Base-by-base conservation (phyloP, 2,888 invertebrate species). In the Cylloceria caligata region DNA sequence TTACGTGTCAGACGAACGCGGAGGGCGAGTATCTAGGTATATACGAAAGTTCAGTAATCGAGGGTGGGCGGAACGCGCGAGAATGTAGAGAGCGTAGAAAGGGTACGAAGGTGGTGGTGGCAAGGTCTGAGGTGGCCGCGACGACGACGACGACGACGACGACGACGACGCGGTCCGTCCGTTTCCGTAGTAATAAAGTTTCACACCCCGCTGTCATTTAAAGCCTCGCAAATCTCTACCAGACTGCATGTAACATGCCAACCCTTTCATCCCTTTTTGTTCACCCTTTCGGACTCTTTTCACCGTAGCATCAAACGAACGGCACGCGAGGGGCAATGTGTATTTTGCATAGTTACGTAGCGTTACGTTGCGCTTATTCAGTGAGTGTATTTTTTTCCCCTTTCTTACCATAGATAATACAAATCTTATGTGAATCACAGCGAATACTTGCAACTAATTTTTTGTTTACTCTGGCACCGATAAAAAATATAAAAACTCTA, bases 161-260 rank as follows among this genome's bases (percentile, higher is more conserved):
- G 57, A 16, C 69, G 78, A 80, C 67, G 78, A 36, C 73, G 74
- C 45, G 47, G 71, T 65, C 78, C 71, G 71, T 62, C 68, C 72
- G 42, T 64, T 39, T 42, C 75, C 71, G 47, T 71, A 27, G 79
- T 83, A 85, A 84, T 85, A 86, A 88, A 88, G 82, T 87, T 87
- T 85, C 83, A 64, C 79, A 76, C 86, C 79, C 78, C 69, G 84
- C 85, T 85, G 86, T 88, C 87, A 85, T 87, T 88, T 88, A 87
- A 87, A 87, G 81, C 83, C 83, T 87, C 84, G 84, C 87, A 87
- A 88, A 87, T 88, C 87, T 88, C 78, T 47, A 72, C 76, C 83
- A 68, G 72, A 71, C 76, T 83, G 75, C 52, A 72, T 72, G 73
- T 71, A 80, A 80, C 74, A 68, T 57, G 34, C 68, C 42, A 55